Evolutionary conservation across 2,888 invertebrate species (phyloP), one percentile per base, ranked within the genome.

Genomic region (Drosophila fungiperda): DNA sequence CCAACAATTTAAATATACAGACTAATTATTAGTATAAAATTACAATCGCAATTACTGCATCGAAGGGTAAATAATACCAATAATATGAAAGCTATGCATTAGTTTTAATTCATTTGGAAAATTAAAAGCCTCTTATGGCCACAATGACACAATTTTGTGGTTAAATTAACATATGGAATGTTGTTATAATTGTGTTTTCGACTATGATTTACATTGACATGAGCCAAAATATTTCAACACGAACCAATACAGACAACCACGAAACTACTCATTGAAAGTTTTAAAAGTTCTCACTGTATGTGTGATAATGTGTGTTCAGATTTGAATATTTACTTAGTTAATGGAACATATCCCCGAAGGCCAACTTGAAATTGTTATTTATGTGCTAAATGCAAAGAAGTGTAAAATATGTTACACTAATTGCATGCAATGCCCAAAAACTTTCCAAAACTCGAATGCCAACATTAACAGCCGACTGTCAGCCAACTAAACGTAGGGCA

Each of bases 361-460:
- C 17, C 64, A 68, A 35, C 68, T 45, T 42, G 26, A 54, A 64
- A 78, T 78, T 77, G 82, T 78, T 78, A 82, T 78, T 78, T 78
- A 78, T 78, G 68, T 60, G 26, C 78, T 69, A 66, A 63, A 62
- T 67, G 55, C 68, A 80, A 72, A 68, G 81, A 77, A 83, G 73
- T 77, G 81, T 80, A 68, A 80, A 83, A 80, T 80, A 83, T 80
- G 76, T 83, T 61, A 80, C 59, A 83, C 76, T 80, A 80, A 80
- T 83, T 76, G 80, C 83, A 45, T 40, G 50, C 62, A 69, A 26
- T 63, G 73, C 50, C 53, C 68, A 40, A 35, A 62, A 78, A 78
- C 64, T 45, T 82, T 78, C 17, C n/a, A 50, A 52, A 26, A 54
- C 26, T 26, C 26, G 3, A 40, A n/a, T 29, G 12, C 42, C 35